Percentiles rank a stretch among this genome's conserved stretches.
Evolutionary conservation across 2,113 vertebrate genomes (phyloP).

Genomic region (Phalacrocorax pelagicus): DNA sequence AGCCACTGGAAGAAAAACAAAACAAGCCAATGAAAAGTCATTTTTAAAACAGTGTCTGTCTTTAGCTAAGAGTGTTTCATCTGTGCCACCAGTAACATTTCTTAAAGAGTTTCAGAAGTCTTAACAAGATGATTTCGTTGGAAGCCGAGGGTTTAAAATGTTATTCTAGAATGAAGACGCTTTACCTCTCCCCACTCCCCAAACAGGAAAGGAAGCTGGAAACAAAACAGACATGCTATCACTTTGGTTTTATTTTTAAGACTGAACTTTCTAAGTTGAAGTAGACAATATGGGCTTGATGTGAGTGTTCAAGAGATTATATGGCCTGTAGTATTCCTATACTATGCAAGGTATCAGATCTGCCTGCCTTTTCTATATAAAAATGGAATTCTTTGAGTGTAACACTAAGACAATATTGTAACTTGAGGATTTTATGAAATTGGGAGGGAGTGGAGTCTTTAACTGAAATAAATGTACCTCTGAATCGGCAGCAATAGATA

Average conservation of each 20-base stretch:
- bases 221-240: not conserved
- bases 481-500: not conserved
- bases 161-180: not conserved
- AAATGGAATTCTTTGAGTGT: not conserved
- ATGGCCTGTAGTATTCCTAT: not conserved
- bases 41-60: not conserved
- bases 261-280: not conserved
- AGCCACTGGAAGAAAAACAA: conserved; percentile 33
- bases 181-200: not conserved
- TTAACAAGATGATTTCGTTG: not conserved
- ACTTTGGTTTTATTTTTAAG: not conserved
- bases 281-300: not conserved
- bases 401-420: not conserved
- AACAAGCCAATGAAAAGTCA: not conserved
- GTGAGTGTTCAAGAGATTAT: not conserved
- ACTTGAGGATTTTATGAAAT: not conserved
- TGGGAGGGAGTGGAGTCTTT: not conserved
- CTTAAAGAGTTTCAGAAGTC: not conserved
- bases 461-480: not conserved
- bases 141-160: not conserved
- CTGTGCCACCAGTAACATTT: not conserved
- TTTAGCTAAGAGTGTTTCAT: not conserved
- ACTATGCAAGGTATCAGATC: not conserved
- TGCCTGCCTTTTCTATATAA: not conserved
- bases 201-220: not conserved